Evolutionary conservation across 2,797 vertebrate species (phyloP), one percentile per base, ranked within the genome.

Genomic region (Pristis pectinata): DNA sequence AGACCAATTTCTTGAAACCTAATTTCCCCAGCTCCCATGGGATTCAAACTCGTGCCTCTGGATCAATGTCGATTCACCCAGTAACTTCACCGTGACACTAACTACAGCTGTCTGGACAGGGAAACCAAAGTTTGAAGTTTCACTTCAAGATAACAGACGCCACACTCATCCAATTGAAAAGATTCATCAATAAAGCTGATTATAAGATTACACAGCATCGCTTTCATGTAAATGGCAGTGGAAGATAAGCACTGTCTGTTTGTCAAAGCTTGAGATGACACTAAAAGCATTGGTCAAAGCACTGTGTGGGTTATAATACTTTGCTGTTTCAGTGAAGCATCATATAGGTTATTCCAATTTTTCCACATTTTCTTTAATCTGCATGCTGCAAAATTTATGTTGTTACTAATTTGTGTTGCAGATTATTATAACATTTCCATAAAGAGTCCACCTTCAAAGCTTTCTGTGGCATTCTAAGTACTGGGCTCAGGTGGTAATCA

Each of bases 401-500:
- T 79, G n/a, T 67, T 10, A 10, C 59, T 67, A 9, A 91, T 91
- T 91, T 67, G 61, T 37, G 19, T 64, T 91, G 87, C n/a, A 91
- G n/a, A 67, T 91, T 10, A 41, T 91, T 24, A 41, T 91, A n/a
- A 37, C 41, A 61, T 91, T 41, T 67, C 24, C 59, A 91, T 67
- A 11, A 41, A 91, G 59, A 37, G 87, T 10, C 87, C 59, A 91
- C 37, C 87, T 67, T 91, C 87, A 91, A 91, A 91, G 87, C 19
- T 61, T 91, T 8, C n/a, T n/a, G 5, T 91, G 87, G 64, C 8
- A 61, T 91, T 91, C 22, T 41, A 91, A 91, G 59, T 41, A 37
- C 19, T 91, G 87, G 87, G 87, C 87, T 91, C 87, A 91, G 87
- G 87, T 91, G 87, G 87, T 91, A 41, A 67, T 67, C 61, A 91